These are phyloP conservation scores for Gryllus longicercus DNA, from an alignment of 2,888 invertebrate species.

Conservation along the genomic window DNA sequence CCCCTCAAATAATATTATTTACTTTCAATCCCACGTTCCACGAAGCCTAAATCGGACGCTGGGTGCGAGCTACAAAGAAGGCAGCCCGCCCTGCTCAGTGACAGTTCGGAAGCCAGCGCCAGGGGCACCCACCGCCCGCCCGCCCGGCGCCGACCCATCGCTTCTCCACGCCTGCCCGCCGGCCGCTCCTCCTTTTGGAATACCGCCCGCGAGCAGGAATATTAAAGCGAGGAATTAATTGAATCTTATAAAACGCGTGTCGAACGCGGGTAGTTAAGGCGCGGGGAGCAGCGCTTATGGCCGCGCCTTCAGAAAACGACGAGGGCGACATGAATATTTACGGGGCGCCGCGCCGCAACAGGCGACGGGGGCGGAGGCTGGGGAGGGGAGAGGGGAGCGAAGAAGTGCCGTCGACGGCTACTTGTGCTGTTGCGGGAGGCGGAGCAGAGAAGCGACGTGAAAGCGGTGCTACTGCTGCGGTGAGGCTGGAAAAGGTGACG, in stretches of 20 bases:
- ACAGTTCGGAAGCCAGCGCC: background rate
- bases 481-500: no score
- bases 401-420: background rate
- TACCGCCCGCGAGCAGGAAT: background rate
- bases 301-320: background rate
- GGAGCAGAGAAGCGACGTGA: background rate
- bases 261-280: constrained; percentile 2
- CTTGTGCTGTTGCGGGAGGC: background rate
- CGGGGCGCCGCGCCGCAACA: background rate
- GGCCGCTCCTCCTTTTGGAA: background rate
- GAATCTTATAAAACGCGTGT: background rate
- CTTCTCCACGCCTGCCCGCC: background rate
- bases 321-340: constrained; percentile 2
- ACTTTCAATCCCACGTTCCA: no score
- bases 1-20: no score
- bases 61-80: no score
- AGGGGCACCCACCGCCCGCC: background rate
- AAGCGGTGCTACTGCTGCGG: no score
- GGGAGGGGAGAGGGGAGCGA: background rate
- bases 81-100: background rate
- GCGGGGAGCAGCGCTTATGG: background rate
- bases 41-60: no score
- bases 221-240: background rate
- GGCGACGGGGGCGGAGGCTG: background rate
- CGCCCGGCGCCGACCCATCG: background rate